Evolutionary conservation across 64 coral and sea anemone species (phyloP), one percentile per base, ranked within the genome.

Genomic region (Cladopsammia gracilis): DNA sequence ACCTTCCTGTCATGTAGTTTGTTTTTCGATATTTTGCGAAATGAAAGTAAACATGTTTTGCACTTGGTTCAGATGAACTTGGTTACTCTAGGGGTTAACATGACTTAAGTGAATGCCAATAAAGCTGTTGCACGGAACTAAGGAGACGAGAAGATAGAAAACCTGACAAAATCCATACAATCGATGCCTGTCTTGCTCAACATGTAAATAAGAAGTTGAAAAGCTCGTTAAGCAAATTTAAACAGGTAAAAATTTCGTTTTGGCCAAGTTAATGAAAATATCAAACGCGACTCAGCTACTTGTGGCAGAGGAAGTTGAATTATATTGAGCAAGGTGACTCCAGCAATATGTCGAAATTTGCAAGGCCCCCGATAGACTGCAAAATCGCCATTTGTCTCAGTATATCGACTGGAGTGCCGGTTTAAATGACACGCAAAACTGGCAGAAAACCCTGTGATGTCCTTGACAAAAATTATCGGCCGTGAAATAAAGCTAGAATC

Each of bases 291-390:
- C 44, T 60, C 57, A 82, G 25, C 23, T 64, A 80, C 77, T 60
- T 67, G 44, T 23, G 15, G n/a, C 14, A 45, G 61, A 84, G 20
- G 45, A 84, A 84, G 62, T 42, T 84, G 80, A 65, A 84, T 45
- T 84, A 84, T 84, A 84, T 84, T 84, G 80, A 67, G 16, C 80
- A 84, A 84, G 80, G 80, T 84, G 62, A 84, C 50, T n/a, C 34
- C 3, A 14, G 18, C 26, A n/a, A 68, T 84, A 49, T 68, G 80
- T 50, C 43, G 19, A 84, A 64, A 50, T 65, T 84, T 47, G 19
- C 19, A 84, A 84, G 58, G 59, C 78, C 57, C 25, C 42, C 50
- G 75, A 77, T 49, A 23, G 60, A 64, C 43, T 46, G 79, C 79
- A 3, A 45, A 84, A 84, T 50, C 45, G 61, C 44, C 80, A 52